These are phyloP conservation scores for Cryptus armator DNA, from an alignment of 2,888 invertebrate species.

Conservation along the genomic window DNA sequence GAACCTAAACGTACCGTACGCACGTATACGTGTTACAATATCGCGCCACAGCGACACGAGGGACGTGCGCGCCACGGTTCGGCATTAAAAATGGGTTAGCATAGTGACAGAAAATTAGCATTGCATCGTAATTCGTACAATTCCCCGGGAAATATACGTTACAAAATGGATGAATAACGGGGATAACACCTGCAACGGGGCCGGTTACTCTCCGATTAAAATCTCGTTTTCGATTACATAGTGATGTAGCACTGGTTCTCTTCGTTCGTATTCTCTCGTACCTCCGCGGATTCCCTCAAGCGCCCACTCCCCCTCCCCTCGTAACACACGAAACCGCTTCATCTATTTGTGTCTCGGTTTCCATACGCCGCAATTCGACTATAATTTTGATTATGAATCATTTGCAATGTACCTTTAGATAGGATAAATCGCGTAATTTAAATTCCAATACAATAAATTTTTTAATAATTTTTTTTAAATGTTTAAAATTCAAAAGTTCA, in stretches of 20 bases:
- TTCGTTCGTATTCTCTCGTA: neutral
- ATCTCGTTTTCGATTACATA: constrained; percentile 70
- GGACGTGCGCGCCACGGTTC: constrained; percentile 24
- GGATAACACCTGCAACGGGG: constrained; percentile 57
- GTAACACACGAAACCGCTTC: constrained; percentile 26
- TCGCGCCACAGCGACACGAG: constrained; percentile 24
- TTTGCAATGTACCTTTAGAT: constrained; percentile 1
- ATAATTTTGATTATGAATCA: constrained; percentile 54
- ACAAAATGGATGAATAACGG: constrained; percentile 65
- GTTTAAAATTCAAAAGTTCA: neutral
- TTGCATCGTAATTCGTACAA: constrained; percentile 62
- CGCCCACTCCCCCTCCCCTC: neutral
- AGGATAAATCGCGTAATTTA: neutral
- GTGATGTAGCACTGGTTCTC: constrained; percentile 50
- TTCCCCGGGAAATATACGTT: constrained; percentile 46
- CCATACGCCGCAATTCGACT: constrained; percentile 49
- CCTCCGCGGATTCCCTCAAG: constrained; percentile 6
- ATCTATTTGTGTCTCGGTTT: constrained; percentile 50
- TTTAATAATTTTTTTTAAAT: neutral
- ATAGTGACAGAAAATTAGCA: constrained; percentile 65
- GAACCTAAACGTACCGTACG: neutral
- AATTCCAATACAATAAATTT: neutral
- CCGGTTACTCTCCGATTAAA: constrained; percentile 65
- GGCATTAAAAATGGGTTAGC: constrained; percentile 63
- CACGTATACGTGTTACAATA: constrained; percentile 29